Conservation (phyloP, 2,888 invertebrate species). For the Andrena marginata region DNA sequence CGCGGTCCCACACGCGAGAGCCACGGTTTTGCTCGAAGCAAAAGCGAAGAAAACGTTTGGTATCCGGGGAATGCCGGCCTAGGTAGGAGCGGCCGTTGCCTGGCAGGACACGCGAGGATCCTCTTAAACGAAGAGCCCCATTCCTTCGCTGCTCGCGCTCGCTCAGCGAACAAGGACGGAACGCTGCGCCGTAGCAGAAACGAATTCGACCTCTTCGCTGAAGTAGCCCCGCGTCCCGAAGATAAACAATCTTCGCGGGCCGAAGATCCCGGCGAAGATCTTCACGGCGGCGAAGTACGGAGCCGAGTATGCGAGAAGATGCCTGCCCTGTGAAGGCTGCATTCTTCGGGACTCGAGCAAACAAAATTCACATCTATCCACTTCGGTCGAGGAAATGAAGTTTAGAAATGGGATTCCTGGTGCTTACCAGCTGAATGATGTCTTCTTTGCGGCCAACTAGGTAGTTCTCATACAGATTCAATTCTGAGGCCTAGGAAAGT, state of each 20-base stretch:
- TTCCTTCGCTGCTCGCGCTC: slow-evolving; percentile 30
- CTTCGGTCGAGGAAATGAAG: neutral
- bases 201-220: slow-evolving; percentile 43
- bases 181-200: slow-evolving; percentile 29
- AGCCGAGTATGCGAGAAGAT: neutral
- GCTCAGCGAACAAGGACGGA: slow-evolving; percentile 33
- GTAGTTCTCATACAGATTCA: too few species aligned
- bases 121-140: slow-evolving; percentile 51
- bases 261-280: slow-evolving; percentile 6
- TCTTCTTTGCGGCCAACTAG: too few species aligned
- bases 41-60: slow-evolving; percentile 77
- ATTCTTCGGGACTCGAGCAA: slow-evolving; percentile 13
- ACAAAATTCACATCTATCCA: slow-evolving; percentile 22
- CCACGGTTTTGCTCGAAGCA: slow-evolving; percentile 73
- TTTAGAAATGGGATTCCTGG: neutral
- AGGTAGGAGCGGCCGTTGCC: slow-evolving; percentile 77
- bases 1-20: slow-evolving; percentile 61
- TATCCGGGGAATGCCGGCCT: slow-evolving; percentile 76
- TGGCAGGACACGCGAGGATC: slow-evolving; percentile 71
- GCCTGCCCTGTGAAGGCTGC: neutral
- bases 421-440: too few species aligned
- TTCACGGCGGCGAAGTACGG: neutral
- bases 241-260: slow-evolving; percentile 37
- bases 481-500: too few species aligned
- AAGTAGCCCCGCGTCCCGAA: slow-evolving; percentile 5